Percentiles rank a stretch among this genome's conserved stretches.
Conservation (phyloP, 2,113 vertebrate species). For the Parus major region DNA sequence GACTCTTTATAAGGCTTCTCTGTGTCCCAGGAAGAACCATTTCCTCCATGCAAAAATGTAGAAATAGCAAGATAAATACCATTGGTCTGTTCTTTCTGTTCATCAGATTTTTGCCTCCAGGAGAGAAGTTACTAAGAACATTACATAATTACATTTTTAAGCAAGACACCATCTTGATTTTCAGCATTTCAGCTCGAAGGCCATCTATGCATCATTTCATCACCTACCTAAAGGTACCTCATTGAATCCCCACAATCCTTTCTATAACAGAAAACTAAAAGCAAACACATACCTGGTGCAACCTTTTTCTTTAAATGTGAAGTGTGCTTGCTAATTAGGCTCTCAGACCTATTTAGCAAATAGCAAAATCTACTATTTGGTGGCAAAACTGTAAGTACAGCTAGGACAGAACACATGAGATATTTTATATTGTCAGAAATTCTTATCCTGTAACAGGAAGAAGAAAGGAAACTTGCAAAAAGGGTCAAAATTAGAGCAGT, state of each 20-base stretch:
- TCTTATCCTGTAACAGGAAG: background rate
- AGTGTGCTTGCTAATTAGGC: background rate
- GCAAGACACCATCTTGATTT: background rate
- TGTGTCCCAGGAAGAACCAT: background rate
- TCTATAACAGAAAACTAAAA: background rate
- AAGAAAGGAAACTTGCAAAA: background rate
- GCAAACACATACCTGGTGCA: accelerated
- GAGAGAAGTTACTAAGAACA: background rate
- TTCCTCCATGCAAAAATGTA: background rate
- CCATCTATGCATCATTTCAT: background rate
- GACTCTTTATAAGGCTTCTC: background rate
- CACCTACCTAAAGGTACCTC: background rate
- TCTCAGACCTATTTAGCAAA: background rate
- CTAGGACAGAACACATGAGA: background rate
- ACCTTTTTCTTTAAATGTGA: background rate
- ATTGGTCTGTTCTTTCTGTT: background rate
- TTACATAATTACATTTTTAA: background rate
- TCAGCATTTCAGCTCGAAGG: background rate
- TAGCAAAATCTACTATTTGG: background rate
- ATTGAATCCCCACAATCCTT: background rate
- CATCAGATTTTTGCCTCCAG: background rate
- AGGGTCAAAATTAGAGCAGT: background rate
- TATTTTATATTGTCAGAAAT: background rate
- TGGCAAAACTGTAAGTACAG: background rate
- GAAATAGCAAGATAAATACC: background rate